Evolutionary conservation across 2,113 vertebrate species (phyloP), one percentile per base, ranked within the genome.

Genomic region (Chrysemys picta): DNA sequence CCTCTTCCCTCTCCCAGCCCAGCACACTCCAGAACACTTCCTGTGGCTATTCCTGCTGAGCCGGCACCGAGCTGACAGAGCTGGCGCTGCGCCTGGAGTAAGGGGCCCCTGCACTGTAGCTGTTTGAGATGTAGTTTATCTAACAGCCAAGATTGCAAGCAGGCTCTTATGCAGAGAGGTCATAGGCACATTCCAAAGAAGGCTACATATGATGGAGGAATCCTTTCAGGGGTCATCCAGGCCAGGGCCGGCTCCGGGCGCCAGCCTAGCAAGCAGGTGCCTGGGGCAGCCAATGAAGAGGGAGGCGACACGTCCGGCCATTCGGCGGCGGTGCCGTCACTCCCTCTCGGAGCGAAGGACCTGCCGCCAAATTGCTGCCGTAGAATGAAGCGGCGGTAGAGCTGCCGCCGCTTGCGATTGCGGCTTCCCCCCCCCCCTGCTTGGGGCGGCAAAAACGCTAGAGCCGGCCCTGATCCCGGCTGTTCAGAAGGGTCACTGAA

Each of bases 41-140:
- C 57, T 90, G 47, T 53, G 59, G 5, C 31, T 75, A 76, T 22
- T 62, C 59, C 27, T 31, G 31, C 59, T 62, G 59, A 27, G 10
- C 27, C 17, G 14, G 31, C 14, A n/a, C 62, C 5, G 9, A 65
- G 29, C 54, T 56, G 24, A 6, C 62, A n/a, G 35, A 65, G 31
- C 62, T 17, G 35, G 31, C 62, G 31, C 29, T 75, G 21, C 10
- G 4, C 5, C 38, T 42, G n/a, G 10, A 25, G 38, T 25, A 76
- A 69, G 72, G 21, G 38, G 10, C n/a, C 38, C 38, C 10, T 25
- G 72, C 38, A 31, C 3, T 54, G 24, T 59, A 81, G 79, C 38
- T 0, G 0, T 50, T n/a, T 0, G 2, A 42, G 29, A 12, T 1
- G 10, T 21, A 85, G 76, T 56, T 6, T 79, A 65, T 78, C 53